Evolutionary conservation across 2,888 invertebrate genomes (phyloP).

Genomic region (Lordiphosa andalusiaca): DNA sequence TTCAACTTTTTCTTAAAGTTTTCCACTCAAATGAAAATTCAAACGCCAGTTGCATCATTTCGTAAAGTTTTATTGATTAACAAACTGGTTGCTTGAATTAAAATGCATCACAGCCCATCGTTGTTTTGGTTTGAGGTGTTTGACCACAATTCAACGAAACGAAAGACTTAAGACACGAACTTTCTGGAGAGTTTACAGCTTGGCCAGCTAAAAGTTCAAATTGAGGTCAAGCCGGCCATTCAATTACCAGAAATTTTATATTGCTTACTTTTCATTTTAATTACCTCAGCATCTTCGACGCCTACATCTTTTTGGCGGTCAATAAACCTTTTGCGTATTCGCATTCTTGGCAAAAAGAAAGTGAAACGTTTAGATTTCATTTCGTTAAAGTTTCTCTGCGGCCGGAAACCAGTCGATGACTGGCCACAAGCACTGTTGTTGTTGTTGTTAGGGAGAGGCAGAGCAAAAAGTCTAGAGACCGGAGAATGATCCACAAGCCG

Average conservation of each 20-base stretch:
- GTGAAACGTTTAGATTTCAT: conserved; percentile 49
- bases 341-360: conserved; percentile 69
- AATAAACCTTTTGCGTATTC: conserved; percentile 56
- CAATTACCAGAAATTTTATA: not conserved
- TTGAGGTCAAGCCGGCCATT: conserved; percentile 24
- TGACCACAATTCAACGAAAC: conserved; percentile 52
- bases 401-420: conserved; percentile 62
- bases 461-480: not conserved
- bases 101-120: too few relatives aligned
- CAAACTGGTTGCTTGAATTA: conserved; percentile 28
- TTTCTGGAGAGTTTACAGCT: conserved; percentile 46
- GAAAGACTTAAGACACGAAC: conserved; percentile 67
- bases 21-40: not conserved
- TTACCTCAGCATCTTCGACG: conserved; percentile 12
- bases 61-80: conserved; percentile 2
- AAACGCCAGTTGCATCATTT: conserved; percentile 43
- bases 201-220: conserved; percentile 10
- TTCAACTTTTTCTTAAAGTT: conserved; percentile 7
- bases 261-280: conserved; percentile 27
- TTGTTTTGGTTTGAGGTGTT: conserved; percentile 27
- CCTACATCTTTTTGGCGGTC: conserved; percentile 29
- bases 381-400: conserved; percentile 56
- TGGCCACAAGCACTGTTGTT: conserved; percentile 26
- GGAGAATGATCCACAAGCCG: conserved; percentile 50
- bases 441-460: conserved; percentile 23